Base-by-base conservation (phyloP, 2,797 vertebrate genomes). In the Pyrrhura leucotis region DNA sequence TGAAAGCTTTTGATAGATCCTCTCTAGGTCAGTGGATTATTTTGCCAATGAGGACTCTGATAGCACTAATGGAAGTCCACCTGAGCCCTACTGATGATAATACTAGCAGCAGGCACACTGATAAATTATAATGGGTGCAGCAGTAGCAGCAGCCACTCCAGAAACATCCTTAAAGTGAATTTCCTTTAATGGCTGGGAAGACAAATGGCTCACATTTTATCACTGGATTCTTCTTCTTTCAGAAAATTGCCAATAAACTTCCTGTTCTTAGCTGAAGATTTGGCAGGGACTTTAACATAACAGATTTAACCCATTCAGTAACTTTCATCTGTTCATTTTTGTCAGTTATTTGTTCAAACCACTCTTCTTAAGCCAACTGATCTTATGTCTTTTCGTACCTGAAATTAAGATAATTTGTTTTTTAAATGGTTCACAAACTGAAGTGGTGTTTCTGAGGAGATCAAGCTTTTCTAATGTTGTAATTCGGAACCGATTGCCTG, bases 181-280 rank as follows among this genome's bases (percentile, higher is more conserved):
- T 94, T 91, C 40, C 77, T 90, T 95, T 96, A 97, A 89, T 81
- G 88, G 67, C 63, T 83, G 12, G 63, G 83, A 96, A 97, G 94
- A 97, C 74, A 95, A 96, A 97, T 96, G 85, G 40, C 77, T 94
- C 85, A 91, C 78, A 94, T 95, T 97, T 96, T 96, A 90, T 95
- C 95, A 94, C 26, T 93, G 90, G 73, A 93, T 95, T 96, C 93
- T 75, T 95, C 80, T 77, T 93, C 71, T 93, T 96, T 88, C 81
- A 91, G 93, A 94, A 97, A 96, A 96, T 95, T 97, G 95, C 85
- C 93, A 91, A 92, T 96, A 97, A 95, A 92, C 88, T 92, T 96
- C 78, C 85, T 96, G 51, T 92, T 85, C 86, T 88, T 63, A 88
- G 69, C 66, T 88, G 80, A 94, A 95, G 89, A 89, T 89, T 82